Base-by-base conservation (phyloP, 2,113 vertebrate genomes). In the Haliaeetus leucogaster region DNA sequence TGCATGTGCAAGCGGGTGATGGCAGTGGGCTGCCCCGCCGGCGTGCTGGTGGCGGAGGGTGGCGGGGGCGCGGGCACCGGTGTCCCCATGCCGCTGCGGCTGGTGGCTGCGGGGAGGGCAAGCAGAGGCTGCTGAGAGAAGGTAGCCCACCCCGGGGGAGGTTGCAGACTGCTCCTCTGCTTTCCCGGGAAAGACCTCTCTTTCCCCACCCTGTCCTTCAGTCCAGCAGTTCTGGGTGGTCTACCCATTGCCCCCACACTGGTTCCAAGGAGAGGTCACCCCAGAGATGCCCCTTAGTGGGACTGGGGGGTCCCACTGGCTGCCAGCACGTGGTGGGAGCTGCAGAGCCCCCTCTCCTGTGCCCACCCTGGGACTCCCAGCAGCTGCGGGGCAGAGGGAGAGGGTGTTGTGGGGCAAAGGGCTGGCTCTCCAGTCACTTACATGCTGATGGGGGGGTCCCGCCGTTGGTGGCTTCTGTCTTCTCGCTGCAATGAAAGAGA, bases 1-100 rank as follows among this genome's bases (percentile, higher is more conserved):
- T 99, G 99, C 99, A 99, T 99, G 98, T 99, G 99, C 94, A 99
- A 93, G 47, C 99, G 99, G 84, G 97, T 98, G 92, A 99, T 92
- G 26, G 98, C 98, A 14, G 98, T 98, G 93, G 98, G 97, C 89
- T 98, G 99, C 16, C 98, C 98, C 5, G 97, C 98, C 0, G 98
- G 98, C 3, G 98, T 98, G 89, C 97, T 91, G 91, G 71, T 93
- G 52, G 97, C 97, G 0, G 99, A 98, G 16, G 99, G 98, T 0
- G 98, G 98, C 0, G 99, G 99, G 13, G 97, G 98, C 4, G 95
- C 98, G 3, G 94, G 99, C 98, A 97, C 98, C 23, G 68, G 98
- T 5, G 98, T 98, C 55, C 97, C 98, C 87, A 93, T 95, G 13
- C 97, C 97, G 3, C 98, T 98, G 58, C 97, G 95, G 79, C 98